phyloP scores from a whole-genome alignment of 2,113 vertebrate genomes.

The Antennarius striatus region DNA sequence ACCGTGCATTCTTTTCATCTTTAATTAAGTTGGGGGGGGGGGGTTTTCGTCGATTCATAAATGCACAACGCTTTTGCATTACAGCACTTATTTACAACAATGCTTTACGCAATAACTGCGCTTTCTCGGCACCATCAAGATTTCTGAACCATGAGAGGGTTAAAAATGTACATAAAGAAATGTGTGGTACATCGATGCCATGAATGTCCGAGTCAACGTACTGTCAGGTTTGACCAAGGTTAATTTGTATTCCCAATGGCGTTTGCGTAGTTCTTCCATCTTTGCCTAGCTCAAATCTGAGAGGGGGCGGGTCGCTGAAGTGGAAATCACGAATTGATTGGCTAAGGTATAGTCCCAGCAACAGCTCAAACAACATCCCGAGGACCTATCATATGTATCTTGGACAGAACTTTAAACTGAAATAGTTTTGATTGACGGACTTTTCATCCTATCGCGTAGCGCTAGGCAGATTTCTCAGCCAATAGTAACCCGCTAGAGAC shows the following conservation, averaged over 20 bases:
- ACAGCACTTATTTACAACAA: not conserved
- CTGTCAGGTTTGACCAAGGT: not conserved
- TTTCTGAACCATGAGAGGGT: not conserved
- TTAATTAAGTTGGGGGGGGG: constrained; percentile 24
- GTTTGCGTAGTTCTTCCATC: constrained; percentile 45
- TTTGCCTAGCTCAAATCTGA: constrained; percentile 31
- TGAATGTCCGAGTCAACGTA: not conserved
- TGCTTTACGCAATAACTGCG: not conserved
- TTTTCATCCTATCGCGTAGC: constrained; percentile 10
- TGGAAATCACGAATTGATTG: constrained; percentile 61
- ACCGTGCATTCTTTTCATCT: constrained; percentile 33
- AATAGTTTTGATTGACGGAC: constrained; percentile 42
- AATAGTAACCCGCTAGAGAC: constrained; percentile 49
- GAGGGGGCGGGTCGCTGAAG: constrained; percentile 31
- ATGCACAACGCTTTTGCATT: not conserved
- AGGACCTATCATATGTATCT: constrained; percentile 56
- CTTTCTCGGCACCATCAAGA: not conserved
- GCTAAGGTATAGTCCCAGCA: constrained; percentile 73
- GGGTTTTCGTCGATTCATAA: not conserved
- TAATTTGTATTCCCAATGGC: constrained; percentile 1
- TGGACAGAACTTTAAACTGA: constrained; percentile 76
- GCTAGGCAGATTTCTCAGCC: constrained; percentile 19
- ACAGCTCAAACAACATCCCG: constrained; percentile 74
- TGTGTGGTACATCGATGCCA: not conserved
- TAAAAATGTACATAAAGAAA: not conserved